Conservation (phyloP, 2,888 invertebrate species). For the Dryococelus australis region DNA sequence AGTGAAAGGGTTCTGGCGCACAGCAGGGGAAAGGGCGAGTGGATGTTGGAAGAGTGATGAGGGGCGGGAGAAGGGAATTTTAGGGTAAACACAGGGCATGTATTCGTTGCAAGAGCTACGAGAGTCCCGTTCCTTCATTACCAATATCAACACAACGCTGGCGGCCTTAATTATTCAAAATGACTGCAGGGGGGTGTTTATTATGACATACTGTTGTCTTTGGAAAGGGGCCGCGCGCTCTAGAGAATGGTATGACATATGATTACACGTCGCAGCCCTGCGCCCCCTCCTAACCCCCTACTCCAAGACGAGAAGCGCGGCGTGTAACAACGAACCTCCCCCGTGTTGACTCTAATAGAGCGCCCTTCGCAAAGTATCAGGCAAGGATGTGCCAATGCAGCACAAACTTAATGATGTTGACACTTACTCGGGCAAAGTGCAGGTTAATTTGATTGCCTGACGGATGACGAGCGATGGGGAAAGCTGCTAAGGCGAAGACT, state of each 20-base stretch:
- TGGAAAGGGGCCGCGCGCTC: neutral
- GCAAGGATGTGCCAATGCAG: neutral
- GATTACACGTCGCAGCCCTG: neutral
- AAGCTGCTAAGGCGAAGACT: neutral
- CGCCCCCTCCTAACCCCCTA: neutral
- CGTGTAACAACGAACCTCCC: neutral
- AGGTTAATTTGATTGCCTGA: neutral
- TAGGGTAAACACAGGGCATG: slow-evolving; percentile 12
- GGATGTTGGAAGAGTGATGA: neutral
- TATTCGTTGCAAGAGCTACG: slow-evolving; percentile 4
- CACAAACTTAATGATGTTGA: slow-evolving; percentile 8
- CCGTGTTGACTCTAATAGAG: neutral
- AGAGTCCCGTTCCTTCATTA: slow-evolving; percentile 3
- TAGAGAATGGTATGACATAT: slow-evolving; percentile 4
- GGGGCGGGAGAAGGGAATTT: neutral
- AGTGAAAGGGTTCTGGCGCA: neutral
- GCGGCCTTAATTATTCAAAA: slow-evolving; percentile 25
- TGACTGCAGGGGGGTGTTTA: slow-evolving; percentile 20
- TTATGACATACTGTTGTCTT: slow-evolving; percentile 25
- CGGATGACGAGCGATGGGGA: neutral
- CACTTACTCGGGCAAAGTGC: neutral
- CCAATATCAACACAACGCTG: neutral
- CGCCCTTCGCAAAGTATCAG: neutral
- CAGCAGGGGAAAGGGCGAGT: neutral
- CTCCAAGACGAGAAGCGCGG: neutral